phyloP scores from a whole-genome alignment of 2,113 vertebrate genomes.

The Sitta europaea region DNA sequence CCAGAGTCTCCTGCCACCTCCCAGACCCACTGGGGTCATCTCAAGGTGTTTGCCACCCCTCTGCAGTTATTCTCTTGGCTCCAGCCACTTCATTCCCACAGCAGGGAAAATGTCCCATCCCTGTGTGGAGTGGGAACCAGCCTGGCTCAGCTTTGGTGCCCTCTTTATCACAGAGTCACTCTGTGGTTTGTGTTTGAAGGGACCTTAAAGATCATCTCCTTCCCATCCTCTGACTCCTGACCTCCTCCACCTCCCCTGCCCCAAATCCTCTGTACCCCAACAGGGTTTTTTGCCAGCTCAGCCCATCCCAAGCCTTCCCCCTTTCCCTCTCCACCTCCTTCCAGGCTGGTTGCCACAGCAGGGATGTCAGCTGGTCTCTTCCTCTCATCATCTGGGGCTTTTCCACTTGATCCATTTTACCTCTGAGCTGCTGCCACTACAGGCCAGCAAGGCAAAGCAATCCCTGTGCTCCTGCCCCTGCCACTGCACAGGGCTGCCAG shows the following conservation, averaged over 20 bases:
- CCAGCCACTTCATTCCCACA: not conserved
- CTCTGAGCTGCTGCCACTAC: not conserved
- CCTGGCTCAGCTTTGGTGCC: not conserved
- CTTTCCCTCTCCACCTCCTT: not conserved
- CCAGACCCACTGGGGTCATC: not conserved
- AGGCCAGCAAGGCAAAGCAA: not conserved
- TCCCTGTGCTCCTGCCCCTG: rapidly evolving
- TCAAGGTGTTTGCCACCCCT: not conserved
- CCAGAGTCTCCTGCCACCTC: not conserved
- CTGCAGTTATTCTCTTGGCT: not conserved
- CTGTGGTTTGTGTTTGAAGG: not conserved
- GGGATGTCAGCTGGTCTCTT: not conserved
- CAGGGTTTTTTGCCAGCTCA: not conserved
- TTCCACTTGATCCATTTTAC: not conserved
- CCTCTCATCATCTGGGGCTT: not conserved
- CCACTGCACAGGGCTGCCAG: not conserved
- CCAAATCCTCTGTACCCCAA: not conserved
- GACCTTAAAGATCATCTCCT: not conserved
- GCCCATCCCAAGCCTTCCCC: not conserved
- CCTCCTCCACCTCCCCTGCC: not conserved
- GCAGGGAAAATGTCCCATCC: not conserved
- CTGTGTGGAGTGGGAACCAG: rapidly evolving
- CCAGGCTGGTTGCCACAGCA: rapidly evolving
- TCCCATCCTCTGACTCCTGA: not conserved
- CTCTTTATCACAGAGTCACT: not conserved